Base-by-base conservation (phyloP, 1,140 invertebrate genomes). In the Drosophila melanica region DNA sequence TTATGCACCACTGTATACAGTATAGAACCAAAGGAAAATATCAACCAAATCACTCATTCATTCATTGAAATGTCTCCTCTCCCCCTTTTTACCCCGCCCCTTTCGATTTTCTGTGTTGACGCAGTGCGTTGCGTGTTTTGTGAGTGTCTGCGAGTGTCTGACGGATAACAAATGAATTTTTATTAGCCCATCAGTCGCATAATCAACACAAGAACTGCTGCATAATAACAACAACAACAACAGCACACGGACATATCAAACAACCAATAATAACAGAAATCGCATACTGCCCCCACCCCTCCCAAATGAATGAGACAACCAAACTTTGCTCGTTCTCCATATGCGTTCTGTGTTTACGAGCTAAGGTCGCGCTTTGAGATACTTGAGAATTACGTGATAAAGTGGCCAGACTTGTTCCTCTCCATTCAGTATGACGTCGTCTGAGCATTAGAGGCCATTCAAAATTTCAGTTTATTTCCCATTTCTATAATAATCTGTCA, bases 371-470 rank as follows among this genome's bases (percentile, higher is more conserved):
- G 53, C 71, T 41, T 14, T 53, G 70, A 64, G 57, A 70, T 79
- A 81, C 82, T 86, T 70, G 65, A 87, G 48, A 66, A 82, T 55
- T 87, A 86, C 82, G 82, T 87, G 82, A 87, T 87, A 16, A 87
- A 87, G 82, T 87, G 82, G 82, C 58, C 71, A 57, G 53, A 71
- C 68, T 57, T 47, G 79, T 79, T 79, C 68, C 69, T 66, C 50
- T 45, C 47, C 55, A 4, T 47, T 54, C 18, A 47, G 44, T 23
- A 12, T 51, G 3, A 33, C 30, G 51, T 14, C 30, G 42, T 47
- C 3, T 51, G 47, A 42, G 47, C 45, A 69, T 69, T 62, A 51
- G 58, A 30, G 47, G 16, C 18, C 47, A 62, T 14, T 70, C 50
- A 55, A 18, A 72, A 35, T 57, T 37, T 12, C n/a, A 23, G 14